Conservation (phyloP, 2,113 vertebrate species). For the Coregonus clupeaformis region DNA sequence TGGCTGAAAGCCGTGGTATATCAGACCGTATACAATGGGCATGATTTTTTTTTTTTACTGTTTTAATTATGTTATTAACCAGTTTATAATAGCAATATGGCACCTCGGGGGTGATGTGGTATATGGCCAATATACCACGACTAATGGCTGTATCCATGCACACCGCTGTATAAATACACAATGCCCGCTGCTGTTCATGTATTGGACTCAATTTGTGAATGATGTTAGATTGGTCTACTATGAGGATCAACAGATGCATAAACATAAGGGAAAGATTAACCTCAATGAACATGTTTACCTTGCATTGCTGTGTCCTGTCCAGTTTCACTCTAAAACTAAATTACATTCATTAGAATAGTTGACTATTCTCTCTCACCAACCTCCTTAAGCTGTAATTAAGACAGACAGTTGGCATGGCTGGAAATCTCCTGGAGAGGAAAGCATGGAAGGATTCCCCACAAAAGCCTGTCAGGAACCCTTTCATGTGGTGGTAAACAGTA, state of each 20-base stretch:
- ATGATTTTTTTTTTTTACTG: rapidly evolving
- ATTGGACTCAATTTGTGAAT: not conserved
- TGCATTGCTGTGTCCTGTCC: not conserved
- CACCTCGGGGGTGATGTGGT: too few relatives aligned
- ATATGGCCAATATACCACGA: too few relatives aligned
- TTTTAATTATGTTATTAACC: too few relatives aligned
- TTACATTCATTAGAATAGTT: not conserved
- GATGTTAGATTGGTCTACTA: not conserved
- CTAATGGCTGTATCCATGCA: not conserved
- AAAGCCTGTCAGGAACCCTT: slow-evolving; percentile 47
- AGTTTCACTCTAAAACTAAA: not conserved
- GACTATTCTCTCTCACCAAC: slow-evolving; percentile 24
- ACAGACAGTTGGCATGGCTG: slow-evolving; percentile 30
- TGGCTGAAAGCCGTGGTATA: too few relatives aligned
- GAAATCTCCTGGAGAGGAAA: slow-evolving; percentile 39
- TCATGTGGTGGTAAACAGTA: slow-evolving; percentile 63
- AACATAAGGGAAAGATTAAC: slow-evolving; percentile 3
- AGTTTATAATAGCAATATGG: too few relatives aligned
- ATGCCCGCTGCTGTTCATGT: too few relatives aligned
- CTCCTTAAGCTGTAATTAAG: slow-evolving; percentile 48
- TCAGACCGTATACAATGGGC: too few relatives aligned
- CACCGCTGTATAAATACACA: too few relatives aligned
- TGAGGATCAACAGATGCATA: not conserved
- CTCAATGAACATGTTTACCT: slow-evolving; percentile 8
- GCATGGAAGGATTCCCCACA: slow-evolving; percentile 38